phyloP scores from a whole-genome alignment of 2,113 vertebrate genomes.

The Vireo altiloquus region DNA sequence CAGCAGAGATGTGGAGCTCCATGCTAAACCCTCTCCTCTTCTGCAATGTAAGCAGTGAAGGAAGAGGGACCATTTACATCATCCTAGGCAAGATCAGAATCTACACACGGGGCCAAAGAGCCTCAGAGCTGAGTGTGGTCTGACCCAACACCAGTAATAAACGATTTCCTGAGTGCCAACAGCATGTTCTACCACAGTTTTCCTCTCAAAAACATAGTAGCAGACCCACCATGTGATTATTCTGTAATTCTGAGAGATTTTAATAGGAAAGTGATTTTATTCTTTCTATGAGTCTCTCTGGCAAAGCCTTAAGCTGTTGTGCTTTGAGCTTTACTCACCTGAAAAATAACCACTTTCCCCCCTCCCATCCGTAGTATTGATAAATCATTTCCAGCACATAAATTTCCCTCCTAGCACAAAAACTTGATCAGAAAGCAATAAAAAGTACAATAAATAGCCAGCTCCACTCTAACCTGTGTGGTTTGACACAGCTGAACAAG shows the following conservation, averaged over 20 bases:
- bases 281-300: neutral
- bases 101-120: neutral
- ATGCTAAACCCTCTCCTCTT: neutral
- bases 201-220: neutral
- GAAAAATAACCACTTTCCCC: neutral
- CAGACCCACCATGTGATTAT: accelerated
- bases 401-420: neutral
- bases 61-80: neutral
- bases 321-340: neutral
- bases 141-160: neutral
- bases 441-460: conserved; percentile 18
- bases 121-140: neutral
- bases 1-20: neutral
- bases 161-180: neutral
- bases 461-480: neutral
- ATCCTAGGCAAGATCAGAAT: neutral
- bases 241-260: neutral
- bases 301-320: neutral
- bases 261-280: accelerated
- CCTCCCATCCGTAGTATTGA: neutral
- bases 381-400: neutral
- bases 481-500: conserved; percentile 34
- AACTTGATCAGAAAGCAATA: neutral
- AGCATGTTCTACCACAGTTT: neutral
- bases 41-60: neutral